Percentiles rank a stretch among this genome's conserved stretches.
Conservation (phyloP, 1,140 invertebrate genomes). For the Zaprionus inermis region DNA sequence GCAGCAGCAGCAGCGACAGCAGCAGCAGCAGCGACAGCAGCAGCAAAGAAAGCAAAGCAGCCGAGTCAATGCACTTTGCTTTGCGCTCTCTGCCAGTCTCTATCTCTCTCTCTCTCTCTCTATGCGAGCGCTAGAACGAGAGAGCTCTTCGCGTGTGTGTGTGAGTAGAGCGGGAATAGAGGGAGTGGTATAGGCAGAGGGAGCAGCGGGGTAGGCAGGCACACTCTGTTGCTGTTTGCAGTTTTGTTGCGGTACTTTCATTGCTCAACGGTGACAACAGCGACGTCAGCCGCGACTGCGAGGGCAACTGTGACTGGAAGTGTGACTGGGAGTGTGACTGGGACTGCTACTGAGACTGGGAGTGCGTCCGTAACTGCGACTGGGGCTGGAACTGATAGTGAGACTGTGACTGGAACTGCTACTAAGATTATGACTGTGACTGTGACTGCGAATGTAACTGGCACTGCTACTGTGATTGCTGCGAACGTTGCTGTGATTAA, state of each 20-base stretch:
- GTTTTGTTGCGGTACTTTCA: constrained; percentile 79
- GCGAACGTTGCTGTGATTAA: too few species aligned
- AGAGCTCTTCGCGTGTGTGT: not conserved
- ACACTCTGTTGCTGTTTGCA: constrained; percentile 32
- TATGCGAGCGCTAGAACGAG: constrained; percentile 25
- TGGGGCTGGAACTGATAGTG: constrained; percentile 33
- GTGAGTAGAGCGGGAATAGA: constrained; percentile 17
- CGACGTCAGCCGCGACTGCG: not conserved
- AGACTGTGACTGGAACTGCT: too few species aligned
- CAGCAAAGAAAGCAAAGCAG: constrained; percentile 45
- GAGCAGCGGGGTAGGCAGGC: not conserved
- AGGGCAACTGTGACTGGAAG: constrained; percentile 13
- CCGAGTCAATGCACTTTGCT: constrained; percentile 76
- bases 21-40: constrained; percentile 20
- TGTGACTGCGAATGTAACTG: too few species aligned
- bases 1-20: not conserved
- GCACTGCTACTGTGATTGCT: constrained; percentile 43
- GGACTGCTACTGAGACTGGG: constrained; percentile 27
- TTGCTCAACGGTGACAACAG: constrained; percentile 62
- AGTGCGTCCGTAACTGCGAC: too few species aligned
- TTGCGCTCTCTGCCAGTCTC: constrained; percentile 41
- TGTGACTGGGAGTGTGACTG: too few species aligned
- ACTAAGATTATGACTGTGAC: too few species aligned
- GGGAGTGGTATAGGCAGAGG: not conserved
- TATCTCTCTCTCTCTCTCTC: not conserved